Evolutionary conservation across 2,888 invertebrate species (phyloP), one percentile per base, ranked within the genome.

Genomic region (Pherbina coryleti): DNA sequence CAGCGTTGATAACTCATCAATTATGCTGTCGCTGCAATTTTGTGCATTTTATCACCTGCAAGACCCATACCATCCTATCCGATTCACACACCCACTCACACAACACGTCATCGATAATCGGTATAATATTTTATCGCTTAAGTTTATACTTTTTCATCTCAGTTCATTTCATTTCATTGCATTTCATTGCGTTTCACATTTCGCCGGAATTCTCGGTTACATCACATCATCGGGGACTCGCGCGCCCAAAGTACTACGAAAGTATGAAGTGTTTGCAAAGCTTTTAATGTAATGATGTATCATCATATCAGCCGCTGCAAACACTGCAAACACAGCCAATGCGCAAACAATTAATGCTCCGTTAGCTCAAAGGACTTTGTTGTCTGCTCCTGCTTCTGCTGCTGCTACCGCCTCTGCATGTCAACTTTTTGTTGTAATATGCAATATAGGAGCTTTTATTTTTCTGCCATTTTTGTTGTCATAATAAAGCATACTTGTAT

Each of bases 241-340:
- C n/a, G n/a, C 34, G 34, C 5, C 67, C 5, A 31, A 67, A 28
- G 34, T 66, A 44, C 67, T 28, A 37, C 7, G 31, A 34, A 28
- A 28, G 17, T 31, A 22, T 53, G 53, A 57, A 57, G 80, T 85
- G 84, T 86, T 86, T 86, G 82, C 85, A 82, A 84, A 85, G 87
- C 86, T 87, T 85, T 87, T 85, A 86, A 84, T 85, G 83, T 85
- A 87, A 86, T 86, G 85, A 86, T 84, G 83, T 83, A 86, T 86
- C 83, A 84, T 83, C 83, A 84, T 84, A 81, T 79, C 76, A 76
- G 72, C 77, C 55, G 67, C 67, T 74, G 75, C 67, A 75, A 75
- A 51, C 74, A 74, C 28, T 44, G 64, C 51, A 31, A 51, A 55
- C 67, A 67, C 67, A 75, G 62, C 73, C 73, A 34, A 51, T 25